Conservation (phyloP, 1,140 invertebrate species). For the Drosophila pseudoananassae region DNA sequence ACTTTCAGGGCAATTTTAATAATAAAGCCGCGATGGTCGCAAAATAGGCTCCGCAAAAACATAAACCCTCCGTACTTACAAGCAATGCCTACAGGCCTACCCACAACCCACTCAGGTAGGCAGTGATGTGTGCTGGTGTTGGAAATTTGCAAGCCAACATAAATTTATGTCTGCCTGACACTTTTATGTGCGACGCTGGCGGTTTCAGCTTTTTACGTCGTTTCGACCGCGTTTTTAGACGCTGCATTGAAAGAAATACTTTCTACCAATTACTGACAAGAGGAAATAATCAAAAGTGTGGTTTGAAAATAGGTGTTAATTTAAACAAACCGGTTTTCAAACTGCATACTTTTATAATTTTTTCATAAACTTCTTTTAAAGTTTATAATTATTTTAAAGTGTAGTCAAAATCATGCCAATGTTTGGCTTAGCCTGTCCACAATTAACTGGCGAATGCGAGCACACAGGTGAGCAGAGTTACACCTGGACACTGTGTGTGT, state of each 20-base stretch:
- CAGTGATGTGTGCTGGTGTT: slow-evolving; percentile 26
- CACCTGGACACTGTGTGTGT: slow-evolving; percentile 28
- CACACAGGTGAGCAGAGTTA: slow-evolving; percentile 25
- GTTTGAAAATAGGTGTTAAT: too few relatives aligned
- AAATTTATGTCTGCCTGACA: slow-evolving; percentile 73
- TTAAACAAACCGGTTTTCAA: too few relatives aligned
- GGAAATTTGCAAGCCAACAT: slow-evolving; percentile 64
- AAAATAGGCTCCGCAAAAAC: slow-evolving; percentile 39
- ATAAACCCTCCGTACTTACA: slow-evolving; percentile 27
- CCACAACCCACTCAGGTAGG: slow-evolving; percentile 8
- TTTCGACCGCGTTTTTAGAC: slow-evolving; percentile 43
- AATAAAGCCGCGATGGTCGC: slow-evolving; percentile 42
- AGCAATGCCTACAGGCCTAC: background rate
- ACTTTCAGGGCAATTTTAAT: slow-evolving; percentile 55
- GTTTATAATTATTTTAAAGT: background rate
- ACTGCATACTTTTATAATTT: background rate
- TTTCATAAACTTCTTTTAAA: background rate
- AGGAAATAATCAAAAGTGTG: slow-evolving; percentile 1
- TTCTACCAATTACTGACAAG: background rate
- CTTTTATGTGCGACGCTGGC: slow-evolving; percentile 68
- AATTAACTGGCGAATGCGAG: slow-evolving; percentile 53
- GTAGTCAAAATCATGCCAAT: slow-evolving; percentile 48
- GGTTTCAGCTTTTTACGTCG: slow-evolving; percentile 54
- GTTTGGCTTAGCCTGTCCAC: slow-evolving; percentile 55
- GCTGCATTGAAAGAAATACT: slow-evolving; percentile 5